Percentiles rank a stretch among this genome's conserved stretches.
Evolutionary conservation across 1,140 invertebrate species (phyloP).

Genomic region (Bombus confusus): DNA sequence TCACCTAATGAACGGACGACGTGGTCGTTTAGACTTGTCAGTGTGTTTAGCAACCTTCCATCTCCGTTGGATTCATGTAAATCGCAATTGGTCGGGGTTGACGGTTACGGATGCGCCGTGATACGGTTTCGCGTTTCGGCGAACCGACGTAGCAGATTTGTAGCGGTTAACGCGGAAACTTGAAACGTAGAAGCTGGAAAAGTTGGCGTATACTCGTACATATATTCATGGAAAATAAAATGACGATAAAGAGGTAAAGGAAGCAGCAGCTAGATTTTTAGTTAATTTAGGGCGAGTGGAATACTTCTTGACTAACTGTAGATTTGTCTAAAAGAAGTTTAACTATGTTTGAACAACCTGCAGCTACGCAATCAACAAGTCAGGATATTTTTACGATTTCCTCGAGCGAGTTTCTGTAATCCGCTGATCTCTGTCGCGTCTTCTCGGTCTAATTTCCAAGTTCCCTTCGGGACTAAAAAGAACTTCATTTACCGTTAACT

Average conservation of each 20-base stretch:
- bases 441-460: slow-evolving; percentile 46
- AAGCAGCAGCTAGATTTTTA: neutral
- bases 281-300: neutral
- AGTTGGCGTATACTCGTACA: neutral
- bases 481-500: slow-evolving; percentile 59
- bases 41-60: neutral
- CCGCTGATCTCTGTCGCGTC: slow-evolving; percentile 12
- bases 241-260: no score
- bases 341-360: neutral
- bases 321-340: neutral
- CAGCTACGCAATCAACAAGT: neutral
- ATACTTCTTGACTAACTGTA: neutral
- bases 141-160: no score
- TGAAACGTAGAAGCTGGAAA: neutral
- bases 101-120: neutral
- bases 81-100: neutral
- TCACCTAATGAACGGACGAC: slow-evolving; percentile 13
- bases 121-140: neutral
- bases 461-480: slow-evolving; percentile 25
- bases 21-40: neutral
- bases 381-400: slow-evolving; percentile 16
- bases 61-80: neutral
- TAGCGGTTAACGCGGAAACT: neutral
- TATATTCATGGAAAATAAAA: neutral
- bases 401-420: slow-evolving; percentile 10